Conservation (phyloP, 2,888 invertebrate genomes). For the Cerceris rybyensis region DNA sequence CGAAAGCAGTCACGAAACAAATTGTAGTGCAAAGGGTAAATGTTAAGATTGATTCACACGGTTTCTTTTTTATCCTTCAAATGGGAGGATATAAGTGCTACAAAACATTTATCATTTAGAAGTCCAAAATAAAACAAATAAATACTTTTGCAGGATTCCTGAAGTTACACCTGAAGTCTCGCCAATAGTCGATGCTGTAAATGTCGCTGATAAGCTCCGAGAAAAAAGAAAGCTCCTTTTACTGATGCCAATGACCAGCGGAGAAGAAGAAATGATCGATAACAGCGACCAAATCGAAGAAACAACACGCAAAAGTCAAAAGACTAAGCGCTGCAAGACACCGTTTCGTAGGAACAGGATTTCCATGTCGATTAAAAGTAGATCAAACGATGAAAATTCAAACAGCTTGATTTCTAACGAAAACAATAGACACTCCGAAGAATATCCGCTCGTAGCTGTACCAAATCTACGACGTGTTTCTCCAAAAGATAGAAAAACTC, state of each 20-base stretch:
- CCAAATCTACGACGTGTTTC: constrained; percentile 1
- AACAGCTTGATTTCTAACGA: not conserved
- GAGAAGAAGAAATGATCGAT: not conserved
- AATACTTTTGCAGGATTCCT: not conserved
- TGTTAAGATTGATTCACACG: too few species aligned
- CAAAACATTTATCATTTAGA: too few species aligned
- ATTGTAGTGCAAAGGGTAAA: too few species aligned
- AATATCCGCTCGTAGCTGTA: not conserved
- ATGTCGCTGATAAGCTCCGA: not conserved
- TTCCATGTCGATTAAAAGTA: not conserved
- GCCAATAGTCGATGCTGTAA: not conserved
- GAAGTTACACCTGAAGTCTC: not conserved
- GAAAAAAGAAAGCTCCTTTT: constrained; percentile 10
- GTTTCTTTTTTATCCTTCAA: too few species aligned
- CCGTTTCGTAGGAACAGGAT: not conserved
- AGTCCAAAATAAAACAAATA: too few species aligned
- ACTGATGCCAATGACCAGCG: constrained; percentile 6
- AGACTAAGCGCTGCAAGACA: constrained; percentile 61
- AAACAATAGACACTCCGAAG: not conserved
- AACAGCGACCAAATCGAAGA: constrained; percentile 18
- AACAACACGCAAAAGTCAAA: constrained; percentile 21
- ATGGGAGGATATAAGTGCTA: too few species aligned
- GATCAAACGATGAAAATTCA: not conserved
- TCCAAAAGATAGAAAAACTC: constrained; percentile 4
- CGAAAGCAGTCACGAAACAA: too few species aligned